Conservation (phyloP, 2,797 vertebrate genomes). For the Artibeus jamaicensis region DNA sequence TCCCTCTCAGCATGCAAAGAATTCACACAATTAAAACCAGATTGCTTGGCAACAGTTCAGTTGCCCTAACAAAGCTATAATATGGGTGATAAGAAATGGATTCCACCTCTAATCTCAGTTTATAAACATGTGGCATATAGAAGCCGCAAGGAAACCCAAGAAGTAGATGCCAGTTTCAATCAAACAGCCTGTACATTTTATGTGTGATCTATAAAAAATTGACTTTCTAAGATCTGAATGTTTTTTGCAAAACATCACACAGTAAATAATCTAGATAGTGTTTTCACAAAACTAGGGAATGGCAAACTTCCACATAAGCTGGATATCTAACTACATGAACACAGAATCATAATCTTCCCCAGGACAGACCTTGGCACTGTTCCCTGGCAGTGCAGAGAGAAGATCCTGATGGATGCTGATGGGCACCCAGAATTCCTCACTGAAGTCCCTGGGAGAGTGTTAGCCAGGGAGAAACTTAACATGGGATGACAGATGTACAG, state of each 20-base stretch:
- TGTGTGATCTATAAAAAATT: not conserved
- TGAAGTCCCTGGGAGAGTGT: not conserved
- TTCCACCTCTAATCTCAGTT: not conserved
- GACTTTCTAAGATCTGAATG: not conserved
- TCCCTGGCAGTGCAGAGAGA: not conserved
- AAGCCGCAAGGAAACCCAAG: not conserved
- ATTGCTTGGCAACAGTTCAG: not conserved
- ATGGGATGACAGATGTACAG: accelerated
- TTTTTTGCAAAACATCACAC: not conserved
- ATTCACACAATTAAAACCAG: not conserved
- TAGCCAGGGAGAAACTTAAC: not conserved
- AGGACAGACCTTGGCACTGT: not conserved
- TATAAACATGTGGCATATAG: not conserved
- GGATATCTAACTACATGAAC: not conserved
- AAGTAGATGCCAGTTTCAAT: not conserved
- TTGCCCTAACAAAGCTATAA: not conserved
- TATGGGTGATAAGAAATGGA: not conserved
- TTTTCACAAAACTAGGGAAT: not conserved
- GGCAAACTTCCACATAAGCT: not conserved
- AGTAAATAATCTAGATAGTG: not conserved
- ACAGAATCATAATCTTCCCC: not conserved
- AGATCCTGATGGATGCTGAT: not conserved
- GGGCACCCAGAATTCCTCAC: not conserved
- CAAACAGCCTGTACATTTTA: not conserved
- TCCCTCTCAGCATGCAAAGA: not conserved